Evolutionary conservation across 1,140 invertebrate genomes (phyloP).

Genomic region (Atta cephalotes): DNA sequence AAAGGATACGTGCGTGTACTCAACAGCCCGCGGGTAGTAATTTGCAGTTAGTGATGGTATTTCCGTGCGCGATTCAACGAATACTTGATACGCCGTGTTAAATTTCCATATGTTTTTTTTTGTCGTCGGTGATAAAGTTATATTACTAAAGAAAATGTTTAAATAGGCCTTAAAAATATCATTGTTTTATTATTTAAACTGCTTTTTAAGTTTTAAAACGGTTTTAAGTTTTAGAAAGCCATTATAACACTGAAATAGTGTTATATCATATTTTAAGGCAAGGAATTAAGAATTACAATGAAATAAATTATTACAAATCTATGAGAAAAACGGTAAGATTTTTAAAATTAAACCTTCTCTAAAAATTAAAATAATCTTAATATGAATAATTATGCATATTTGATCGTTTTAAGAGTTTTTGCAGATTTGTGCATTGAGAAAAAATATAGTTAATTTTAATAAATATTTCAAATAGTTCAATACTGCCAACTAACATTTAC

Average conservation of each 20-base stretch:
- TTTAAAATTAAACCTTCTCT: no score
- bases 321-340: no score
- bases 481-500: no score
- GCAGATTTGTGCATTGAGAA: neutral
- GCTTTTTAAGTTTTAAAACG: neutral
- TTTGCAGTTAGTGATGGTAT: slow-evolving; percentile 1
- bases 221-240: no score
- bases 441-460: no score
- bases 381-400: neutral
- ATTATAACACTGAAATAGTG: no score
- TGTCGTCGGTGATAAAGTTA: neutral
- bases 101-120: neutral
- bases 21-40: slow-evolving; percentile 5
- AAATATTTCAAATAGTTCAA: no score
- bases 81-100: neutral
- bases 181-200: neutral
- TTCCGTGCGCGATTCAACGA: neutral
- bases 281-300: no score
- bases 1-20: neutral
- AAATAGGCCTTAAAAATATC: neutral
- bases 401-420: neutral
- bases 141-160: neutral
- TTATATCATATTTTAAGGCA: no score
- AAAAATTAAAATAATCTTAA: neutral
- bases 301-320: no score